Percentiles rank a stretch among this genome's conserved stretches.
These are phyloP conservation scores for Lagodon rhomboides DNA, from an alignment of 2,797 vertebrate species.

Conservation along the genomic window DNA sequence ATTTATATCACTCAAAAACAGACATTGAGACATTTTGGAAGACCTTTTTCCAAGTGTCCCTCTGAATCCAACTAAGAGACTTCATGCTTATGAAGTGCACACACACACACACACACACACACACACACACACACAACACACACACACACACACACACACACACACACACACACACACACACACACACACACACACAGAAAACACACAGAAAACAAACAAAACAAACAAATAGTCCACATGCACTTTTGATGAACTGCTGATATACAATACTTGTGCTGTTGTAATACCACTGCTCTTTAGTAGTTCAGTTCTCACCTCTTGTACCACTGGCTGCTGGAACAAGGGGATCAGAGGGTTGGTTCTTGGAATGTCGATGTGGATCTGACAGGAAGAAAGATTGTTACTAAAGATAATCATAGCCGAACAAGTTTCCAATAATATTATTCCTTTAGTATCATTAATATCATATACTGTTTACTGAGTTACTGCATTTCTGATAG, in stretches of 20 bases:
- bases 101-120: not conserved
- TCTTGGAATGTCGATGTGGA: conserved; percentile 99
- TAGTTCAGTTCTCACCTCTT: conserved; percentile 90
- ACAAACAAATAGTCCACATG: not conserved
- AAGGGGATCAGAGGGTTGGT: conserved; percentile 98
- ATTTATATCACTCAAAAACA: too few species aligned
- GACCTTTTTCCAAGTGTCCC: too few species aligned
- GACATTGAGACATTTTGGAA: too few species aligned
- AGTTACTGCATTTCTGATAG: not conserved
- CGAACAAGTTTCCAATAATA: not conserved
- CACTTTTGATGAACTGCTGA: not conserved
- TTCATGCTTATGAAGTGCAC: not conserved
- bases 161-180: not conserved
- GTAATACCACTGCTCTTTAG: not conserved
- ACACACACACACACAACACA: not conserved
- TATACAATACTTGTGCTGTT: not conserved
- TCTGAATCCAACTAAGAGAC: too few species aligned
- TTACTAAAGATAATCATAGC: conserved; percentile 3
- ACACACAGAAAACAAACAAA: too few species aligned
- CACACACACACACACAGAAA: too few species aligned
- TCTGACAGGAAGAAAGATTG: conserved; percentile 85
- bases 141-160: too few species aligned
- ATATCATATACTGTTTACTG: not conserved
- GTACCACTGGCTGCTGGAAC: conserved; percentile 96
- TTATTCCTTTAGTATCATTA: not conserved